Evolutionary conservation across 2,113 vertebrate genomes (phyloP), one percentile per base, ranked within the genome.

Genomic region (Chlamydotis undulata): DNA sequence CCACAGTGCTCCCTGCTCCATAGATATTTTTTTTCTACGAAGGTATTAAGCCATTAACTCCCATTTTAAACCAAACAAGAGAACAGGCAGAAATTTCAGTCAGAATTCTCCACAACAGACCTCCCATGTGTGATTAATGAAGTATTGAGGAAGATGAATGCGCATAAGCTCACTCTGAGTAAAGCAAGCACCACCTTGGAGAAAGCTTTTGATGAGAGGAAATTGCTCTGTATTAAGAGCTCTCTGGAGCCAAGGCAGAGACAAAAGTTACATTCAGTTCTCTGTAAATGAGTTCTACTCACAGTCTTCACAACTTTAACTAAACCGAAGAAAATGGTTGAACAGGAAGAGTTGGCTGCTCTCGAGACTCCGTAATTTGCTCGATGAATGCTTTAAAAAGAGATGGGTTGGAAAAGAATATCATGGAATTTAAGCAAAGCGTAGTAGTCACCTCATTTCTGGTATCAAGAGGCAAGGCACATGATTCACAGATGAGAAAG

Each of bases 261-360:
- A 82, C 93, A 96, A 93, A 95, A 94, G 94, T 91, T 78, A 39
- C 70, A 29, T 91, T 96, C 65, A 83, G 78, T n/a, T 91, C 92
- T 49, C 93, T 50, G 19, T 73, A 95, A 93, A 94, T 90, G 94
- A 94, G 60, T 82, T 89, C 87, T 89, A 64, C 63, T 94, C 78
- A 88, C 59, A 84, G 45, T 85, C 87, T 93, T 93, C 52, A 31
- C 63, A 92, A 90, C 49, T 94, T 95, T 91, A 89, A 94, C 76
- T 79, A 87, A 92, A 90, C 17, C 4, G 70, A 76, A 71, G 85
- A 50, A 82, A 89, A 71, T 53, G 16, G 52, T 49, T 52, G 55
- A 86, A 56, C 67, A 28, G 81, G 67, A 95, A 81, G 60, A 67
- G 21, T 84, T 73, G 49, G 78, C 80, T 87, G 56, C 91, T 94